These are phyloP conservation scores for Galerucella calmariensis DNA, from an alignment of 2,888 invertebrate species.

Conservation along the genomic window DNA sequence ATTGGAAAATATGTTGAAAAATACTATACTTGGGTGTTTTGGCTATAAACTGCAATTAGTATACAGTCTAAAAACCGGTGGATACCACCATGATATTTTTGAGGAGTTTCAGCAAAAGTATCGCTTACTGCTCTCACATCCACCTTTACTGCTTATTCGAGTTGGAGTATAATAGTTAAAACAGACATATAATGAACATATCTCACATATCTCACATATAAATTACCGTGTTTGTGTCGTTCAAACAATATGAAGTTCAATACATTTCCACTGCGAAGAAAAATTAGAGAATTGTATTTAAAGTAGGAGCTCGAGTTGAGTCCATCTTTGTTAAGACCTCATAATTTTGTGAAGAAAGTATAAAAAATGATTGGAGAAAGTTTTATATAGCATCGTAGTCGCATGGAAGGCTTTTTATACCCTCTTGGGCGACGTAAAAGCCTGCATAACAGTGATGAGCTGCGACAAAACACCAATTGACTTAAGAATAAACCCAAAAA, in stretches of 20 bases:
- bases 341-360: neutral
- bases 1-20: too few relatives aligned
- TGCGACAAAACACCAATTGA: constrained; percentile 4
- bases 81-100: too few relatives aligned
- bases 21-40: too few relatives aligned
- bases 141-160: too few relatives aligned
- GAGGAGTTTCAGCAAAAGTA: too few relatives aligned
- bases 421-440: neutral
- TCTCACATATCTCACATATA: neutral
- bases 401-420: neutral
- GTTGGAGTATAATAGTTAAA: too few relatives aligned
- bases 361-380: constrained; percentile 1
- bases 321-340: neutral
- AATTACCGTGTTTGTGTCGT: too few relatives aligned
- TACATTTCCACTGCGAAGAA: neutral
- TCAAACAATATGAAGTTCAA: neutral
- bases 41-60: too few relatives aligned
- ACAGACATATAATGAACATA: too few relatives aligned
- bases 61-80: too few relatives aligned
- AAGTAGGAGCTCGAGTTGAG: neutral
- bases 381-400: neutral
- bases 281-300: neutral
- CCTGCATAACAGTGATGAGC: neutral
- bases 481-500: neutral
- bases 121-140: neutral